Evolutionary conservation across 2,888 invertebrate species (phyloP), one percentile per base, ranked within the genome.

Genomic region (Amphiduros pacificus): DNA sequence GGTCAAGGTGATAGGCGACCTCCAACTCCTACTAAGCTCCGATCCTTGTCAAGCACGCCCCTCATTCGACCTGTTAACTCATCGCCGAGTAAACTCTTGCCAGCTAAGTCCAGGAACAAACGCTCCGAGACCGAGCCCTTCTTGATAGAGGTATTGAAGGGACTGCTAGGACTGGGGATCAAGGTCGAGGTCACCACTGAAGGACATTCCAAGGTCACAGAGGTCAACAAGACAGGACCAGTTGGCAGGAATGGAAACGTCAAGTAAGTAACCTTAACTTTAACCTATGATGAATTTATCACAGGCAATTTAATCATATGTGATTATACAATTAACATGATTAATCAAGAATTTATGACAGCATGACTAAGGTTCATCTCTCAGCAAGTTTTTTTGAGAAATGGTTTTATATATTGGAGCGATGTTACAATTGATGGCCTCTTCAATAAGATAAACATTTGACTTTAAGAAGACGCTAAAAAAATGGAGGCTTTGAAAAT

Each of bases 151-250:
- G 73, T 79, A 22, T 67, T 78, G 55, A 77, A 77, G 62, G 77
- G 78, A 26, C 75, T 79, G 56, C 65, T 75, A 22, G 78, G 79
- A n/a, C 63, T 79, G 28, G 79, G 79, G n/a, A 70, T 78, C 58
- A 76, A 74, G 50, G 72, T 77, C 14, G 65, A 65, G 49, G 71
- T 73, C 53, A 72, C 69, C 9, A 60, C 69, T 3, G 71, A 75
- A 17, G 77, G 77, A 6, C 64, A 66, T 57, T 71, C 72, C 5
- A 63, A 67, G 51, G 73, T 79, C 24, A 70, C 71, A 20, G 75
- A 76, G 36, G 73, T 79, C 50, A 73, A 76, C 55, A 70, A 68
- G 14, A 74, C 67, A 59, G 75, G 78, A 29, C 74, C 79, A 6
- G 72, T 78, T 20, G 75, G 70, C 22, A 71, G 74, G 61, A 75